A percentile compares a stretch with the other conserved stretches of the same genome.
Conservation (phyloP, 2,888 invertebrate genomes). For the Atherix ibis region DNA sequence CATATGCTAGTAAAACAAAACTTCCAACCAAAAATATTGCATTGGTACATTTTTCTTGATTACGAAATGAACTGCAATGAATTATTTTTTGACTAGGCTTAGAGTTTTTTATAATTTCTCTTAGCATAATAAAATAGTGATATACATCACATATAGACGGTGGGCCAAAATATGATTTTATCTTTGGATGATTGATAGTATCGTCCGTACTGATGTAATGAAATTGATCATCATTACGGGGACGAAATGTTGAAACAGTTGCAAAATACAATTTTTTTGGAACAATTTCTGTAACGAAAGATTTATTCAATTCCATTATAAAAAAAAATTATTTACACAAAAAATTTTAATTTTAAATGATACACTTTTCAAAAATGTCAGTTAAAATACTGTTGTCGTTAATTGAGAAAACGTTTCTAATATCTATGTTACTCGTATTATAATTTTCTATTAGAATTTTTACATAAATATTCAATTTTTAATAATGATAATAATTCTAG, state of each 20-base stretch:
- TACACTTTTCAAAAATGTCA: too few species aligned
- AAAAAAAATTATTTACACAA: too few species aligned
- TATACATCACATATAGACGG: constrained; percentile 73
- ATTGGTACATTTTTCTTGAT: constrained; percentile 65
- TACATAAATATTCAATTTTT: too few species aligned
- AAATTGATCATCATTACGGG: background rate
- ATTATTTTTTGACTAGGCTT: constrained; percentile 57
- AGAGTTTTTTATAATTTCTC: constrained; percentile 51
- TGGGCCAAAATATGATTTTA: constrained; percentile 82
- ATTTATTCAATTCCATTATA: too few species aligned
- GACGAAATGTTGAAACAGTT: background rate
- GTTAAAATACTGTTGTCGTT: too few species aligned
- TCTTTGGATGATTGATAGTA: background rate
- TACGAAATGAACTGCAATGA: constrained; percentile 55
- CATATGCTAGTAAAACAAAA: constrained; percentile 59
- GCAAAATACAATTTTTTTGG: background rate
- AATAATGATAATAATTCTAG: too few species aligned
- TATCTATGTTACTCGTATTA: too few species aligned
- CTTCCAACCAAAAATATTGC: constrained; percentile 75
- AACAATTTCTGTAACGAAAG: background rate
- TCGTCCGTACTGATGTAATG: background rate
- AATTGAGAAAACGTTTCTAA: too few species aligned
- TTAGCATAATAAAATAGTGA: constrained; percentile 63
- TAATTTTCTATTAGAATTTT: too few species aligned
- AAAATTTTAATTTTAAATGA: too few species aligned